Conservation (phyloP, 2,797 vertebrate genomes). For the Tokudaia muenninki region DNA sequence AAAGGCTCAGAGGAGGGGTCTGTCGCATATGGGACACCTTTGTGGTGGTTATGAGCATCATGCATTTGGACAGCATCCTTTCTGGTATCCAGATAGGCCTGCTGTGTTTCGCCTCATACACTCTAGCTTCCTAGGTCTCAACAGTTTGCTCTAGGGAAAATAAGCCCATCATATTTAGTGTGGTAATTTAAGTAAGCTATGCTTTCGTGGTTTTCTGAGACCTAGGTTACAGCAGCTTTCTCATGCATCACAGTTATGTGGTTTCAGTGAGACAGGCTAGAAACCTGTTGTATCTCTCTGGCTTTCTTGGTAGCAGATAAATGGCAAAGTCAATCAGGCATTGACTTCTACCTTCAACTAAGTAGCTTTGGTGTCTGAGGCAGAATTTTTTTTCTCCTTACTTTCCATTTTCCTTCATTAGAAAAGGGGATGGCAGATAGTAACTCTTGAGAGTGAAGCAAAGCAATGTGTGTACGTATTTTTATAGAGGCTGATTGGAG, state of each 20-base stretch:
- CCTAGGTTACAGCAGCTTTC: background rate
- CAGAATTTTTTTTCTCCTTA: background rate
- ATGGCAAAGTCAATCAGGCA: background rate
- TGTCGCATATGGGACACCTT: background rate
- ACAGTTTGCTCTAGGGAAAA: slow-evolving; percentile 34
- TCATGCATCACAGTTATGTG: background rate
- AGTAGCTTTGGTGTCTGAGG: slow-evolving; percentile 14
- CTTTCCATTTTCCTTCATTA: slow-evolving; percentile 27
- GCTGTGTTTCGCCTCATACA: background rate
- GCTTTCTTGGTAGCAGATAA: background rate
- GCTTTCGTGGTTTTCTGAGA: background rate
- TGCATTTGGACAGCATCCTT: slow-evolving; percentile 32
- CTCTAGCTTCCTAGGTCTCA: slow-evolving; percentile 35
- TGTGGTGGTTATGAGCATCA: background rate
- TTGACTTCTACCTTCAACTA: slow-evolving; percentile 17
- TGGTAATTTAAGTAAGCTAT: slow-evolving; percentile 24
- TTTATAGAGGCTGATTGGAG: background rate
- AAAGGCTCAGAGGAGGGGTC: slow-evolving; percentile 53
- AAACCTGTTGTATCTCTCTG: background rate
- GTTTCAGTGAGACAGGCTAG: slow-evolving; percentile 21
- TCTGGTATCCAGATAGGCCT: background rate
- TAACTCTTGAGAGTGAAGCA: background rate
- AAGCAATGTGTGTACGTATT: background rate
- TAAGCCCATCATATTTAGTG: slow-evolving; percentile 14
- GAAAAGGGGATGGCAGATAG: background rate